These are phyloP conservation scores for Ardeotis arabs DNA, from an alignment of 2,113 vertebrate genomes.

Conservation along the genomic window DNA sequence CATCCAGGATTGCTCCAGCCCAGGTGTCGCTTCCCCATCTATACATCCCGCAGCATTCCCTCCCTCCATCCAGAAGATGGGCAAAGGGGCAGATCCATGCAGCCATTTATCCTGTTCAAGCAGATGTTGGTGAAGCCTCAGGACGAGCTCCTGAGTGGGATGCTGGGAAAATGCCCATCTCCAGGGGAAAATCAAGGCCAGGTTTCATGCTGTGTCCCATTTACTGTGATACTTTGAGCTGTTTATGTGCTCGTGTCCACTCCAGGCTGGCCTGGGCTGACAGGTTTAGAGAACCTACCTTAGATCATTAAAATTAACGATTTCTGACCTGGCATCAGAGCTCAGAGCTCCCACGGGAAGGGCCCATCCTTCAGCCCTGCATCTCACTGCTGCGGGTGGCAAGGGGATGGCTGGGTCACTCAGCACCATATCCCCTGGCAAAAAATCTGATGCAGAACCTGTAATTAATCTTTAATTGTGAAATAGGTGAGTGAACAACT, in stretches of 20 bases:
- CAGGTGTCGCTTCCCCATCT: neutral
- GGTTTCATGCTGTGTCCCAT: neutral
- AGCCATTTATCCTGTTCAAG: rapidly evolving
- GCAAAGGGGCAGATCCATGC: neutral
- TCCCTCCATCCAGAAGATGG: neutral
- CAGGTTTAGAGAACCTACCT: neutral
- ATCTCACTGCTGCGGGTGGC: rapidly evolving
- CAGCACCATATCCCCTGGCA: neutral
- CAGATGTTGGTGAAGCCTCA: rapidly evolving
- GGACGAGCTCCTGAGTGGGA: neutral
- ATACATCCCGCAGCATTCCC: neutral
- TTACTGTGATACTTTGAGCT: rapidly evolving
- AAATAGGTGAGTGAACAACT: neutral
- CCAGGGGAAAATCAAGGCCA: neutral
- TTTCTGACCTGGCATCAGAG: neutral
- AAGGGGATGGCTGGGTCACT: neutral
- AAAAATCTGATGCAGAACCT: neutral
- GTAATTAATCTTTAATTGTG: neutral
- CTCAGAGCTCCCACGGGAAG: rapidly evolving
- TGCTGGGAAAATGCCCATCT: neutral
- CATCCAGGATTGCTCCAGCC: neutral
- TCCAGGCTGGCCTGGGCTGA: neutral
- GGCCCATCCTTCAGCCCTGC: rapidly evolving
- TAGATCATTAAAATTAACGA: neutral
- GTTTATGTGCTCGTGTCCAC: neutral